Percentiles rank a stretch among this genome's conserved stretches.
These are phyloP conservation scores for Actenoides lindsayi DNA, from an alignment of 2,113 vertebrate species.

Conservation along the genomic window DNA sequence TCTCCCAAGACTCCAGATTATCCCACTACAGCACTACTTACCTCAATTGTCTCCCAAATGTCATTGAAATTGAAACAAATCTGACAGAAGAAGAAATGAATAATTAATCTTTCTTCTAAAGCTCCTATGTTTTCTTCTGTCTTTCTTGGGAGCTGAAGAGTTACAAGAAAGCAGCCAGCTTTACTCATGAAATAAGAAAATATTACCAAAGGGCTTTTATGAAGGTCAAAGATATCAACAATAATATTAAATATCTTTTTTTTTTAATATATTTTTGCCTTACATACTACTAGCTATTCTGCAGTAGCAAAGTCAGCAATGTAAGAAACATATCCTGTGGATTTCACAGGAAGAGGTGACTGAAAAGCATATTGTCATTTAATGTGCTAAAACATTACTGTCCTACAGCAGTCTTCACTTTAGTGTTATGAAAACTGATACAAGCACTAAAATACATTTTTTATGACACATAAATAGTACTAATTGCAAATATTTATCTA, in stretches of 20 bases:
- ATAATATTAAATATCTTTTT: neutral
- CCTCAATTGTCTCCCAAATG: neutral
- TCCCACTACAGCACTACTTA: neutral
- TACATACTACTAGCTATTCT: neutral
- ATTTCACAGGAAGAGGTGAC: neutral
- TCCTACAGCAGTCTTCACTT: neutral
- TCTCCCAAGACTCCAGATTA: neutral
- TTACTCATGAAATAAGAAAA: neutral
- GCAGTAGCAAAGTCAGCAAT: neutral
- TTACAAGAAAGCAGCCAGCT: neutral
- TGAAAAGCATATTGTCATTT: neutral
- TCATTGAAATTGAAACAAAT: neutral
- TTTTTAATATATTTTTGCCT: neutral
- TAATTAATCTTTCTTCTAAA: neutral
- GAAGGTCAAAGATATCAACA: neutral
- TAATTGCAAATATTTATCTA: neutral
- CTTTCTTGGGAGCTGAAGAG: neutral
- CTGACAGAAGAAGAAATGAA: neutral
- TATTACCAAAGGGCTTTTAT: neutral
- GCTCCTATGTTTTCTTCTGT: neutral
- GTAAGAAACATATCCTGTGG: neutral
- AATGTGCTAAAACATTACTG: neutral
- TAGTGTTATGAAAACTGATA: neutral
- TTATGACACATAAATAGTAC: neutral
- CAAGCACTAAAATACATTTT: neutral